Conservation (phyloP, 2,797 vertebrate genomes). For the Coregonus suidteri region DNA sequence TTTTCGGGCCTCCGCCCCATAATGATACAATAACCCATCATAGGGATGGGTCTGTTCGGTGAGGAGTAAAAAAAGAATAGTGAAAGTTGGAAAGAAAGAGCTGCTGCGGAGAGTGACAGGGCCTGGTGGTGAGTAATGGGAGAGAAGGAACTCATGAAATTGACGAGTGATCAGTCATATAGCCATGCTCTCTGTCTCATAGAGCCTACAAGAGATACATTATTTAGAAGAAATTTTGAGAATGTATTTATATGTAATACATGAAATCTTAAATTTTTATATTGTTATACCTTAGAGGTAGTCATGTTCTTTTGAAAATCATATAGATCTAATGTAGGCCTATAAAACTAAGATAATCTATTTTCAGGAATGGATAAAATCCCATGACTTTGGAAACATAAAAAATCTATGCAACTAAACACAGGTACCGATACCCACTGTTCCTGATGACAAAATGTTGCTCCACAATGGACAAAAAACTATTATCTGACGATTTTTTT, state of each 20-base stretch:
- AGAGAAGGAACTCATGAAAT: constrained; percentile 61
- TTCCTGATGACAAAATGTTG: not conserved
- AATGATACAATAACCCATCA: constrained; percentile 34
- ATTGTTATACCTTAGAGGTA: not conserved
- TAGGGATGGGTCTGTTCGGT: constrained; percentile 27
- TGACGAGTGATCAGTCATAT: constrained; percentile 74
- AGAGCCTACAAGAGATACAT: not conserved
- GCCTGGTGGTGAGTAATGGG: constrained; percentile 67
- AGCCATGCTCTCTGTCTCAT: constrained; percentile 46
- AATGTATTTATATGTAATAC: not conserved
- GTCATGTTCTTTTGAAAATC: no score
- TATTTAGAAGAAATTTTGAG: not conserved
- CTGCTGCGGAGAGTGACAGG: constrained; percentile 73
- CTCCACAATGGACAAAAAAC: no score
- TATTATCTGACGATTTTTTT: not conserved
- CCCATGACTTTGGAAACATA: not conserved
- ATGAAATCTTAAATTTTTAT: not conserved
- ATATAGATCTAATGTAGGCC: not conserved
- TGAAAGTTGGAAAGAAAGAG: constrained; percentile 55
- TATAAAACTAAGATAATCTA: not conserved
- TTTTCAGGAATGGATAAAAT: not conserved
- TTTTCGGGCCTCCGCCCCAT: constrained; percentile 32
- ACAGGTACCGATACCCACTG: not conserved
- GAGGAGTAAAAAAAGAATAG: constrained; percentile 52
- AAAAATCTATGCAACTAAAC: not conserved